Evolutionary conservation across 1,140 invertebrate genomes (phyloP).

Genomic region (Oscheius sp.): DNA sequence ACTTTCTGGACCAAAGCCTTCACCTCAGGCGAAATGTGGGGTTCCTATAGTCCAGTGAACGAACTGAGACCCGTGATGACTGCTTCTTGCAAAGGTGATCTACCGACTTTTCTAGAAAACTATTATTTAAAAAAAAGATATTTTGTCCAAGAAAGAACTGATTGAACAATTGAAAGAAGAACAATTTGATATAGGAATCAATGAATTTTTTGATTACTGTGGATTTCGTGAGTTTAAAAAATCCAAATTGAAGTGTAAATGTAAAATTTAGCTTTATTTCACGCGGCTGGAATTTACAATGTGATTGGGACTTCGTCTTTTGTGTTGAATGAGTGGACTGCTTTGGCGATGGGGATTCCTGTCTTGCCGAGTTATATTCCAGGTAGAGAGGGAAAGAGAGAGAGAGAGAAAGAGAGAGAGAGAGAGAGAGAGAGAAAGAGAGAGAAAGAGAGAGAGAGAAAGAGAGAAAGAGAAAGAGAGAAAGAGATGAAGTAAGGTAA

Average conservation of each 20-base stretch:
- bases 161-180: neutral
- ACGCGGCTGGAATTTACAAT: neutral
- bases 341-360: neutral
- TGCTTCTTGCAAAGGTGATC: neutral
- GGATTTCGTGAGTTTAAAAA: slow-evolving; percentile 2
- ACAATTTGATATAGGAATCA: slow-evolving; percentile 7
- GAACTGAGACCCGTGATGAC: neutral
- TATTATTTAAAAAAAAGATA: neutral
- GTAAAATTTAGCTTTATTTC: neutral
- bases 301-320: neutral
- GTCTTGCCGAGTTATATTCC: neutral
- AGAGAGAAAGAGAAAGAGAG: neutral
- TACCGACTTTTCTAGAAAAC: neutral
- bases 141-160: neutral
- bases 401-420: neutral
- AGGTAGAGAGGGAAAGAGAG: neutral
- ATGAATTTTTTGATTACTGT: slow-evolving; percentile 1
- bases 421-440: neutral
- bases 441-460: neutral
- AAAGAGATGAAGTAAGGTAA: neutral
- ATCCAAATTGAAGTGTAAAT: neutral
- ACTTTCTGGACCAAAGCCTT: neutral
- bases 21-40: neutral
- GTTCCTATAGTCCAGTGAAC: neutral
- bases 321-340: neutral